Conservation (phyloP, 2,888 invertebrate genomes). For the Trichogramma dendrolimi region DNA sequence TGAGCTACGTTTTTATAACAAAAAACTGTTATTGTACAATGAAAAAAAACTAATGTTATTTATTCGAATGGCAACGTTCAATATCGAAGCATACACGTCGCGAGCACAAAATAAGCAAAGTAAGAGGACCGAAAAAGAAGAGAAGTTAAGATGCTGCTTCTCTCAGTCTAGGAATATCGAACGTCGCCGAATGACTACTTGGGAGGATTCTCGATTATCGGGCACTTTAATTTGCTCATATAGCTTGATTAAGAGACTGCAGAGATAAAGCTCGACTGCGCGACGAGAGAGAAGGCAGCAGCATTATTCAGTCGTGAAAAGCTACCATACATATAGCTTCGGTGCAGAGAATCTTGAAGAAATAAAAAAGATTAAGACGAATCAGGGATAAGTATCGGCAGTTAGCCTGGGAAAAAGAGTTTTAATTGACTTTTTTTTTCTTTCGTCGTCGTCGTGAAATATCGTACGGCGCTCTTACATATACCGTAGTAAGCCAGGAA, state of each 20-base stretch:
- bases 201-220: constrained; percentile 13
- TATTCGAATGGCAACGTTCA: too few species aligned
- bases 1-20: too few species aligned
- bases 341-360: constrained; percentile 8
- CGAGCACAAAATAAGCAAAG: too few species aligned
- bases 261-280: not conserved
- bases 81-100: too few species aligned
- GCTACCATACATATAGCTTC: not conserved
- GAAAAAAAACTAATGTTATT: too few species aligned
- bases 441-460: constrained; percentile 1
- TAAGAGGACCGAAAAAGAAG: too few species aligned
- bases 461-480: too few species aligned
- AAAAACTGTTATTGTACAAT: too few species aligned
- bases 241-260: constrained; percentile 1
- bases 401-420: constrained; percentile 8
- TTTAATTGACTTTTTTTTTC: constrained; percentile 7
- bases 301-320: constrained; percentile 10
- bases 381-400: constrained; percentile 21
- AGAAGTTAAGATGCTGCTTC: not conserved
- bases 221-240: constrained; percentile 19
- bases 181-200: not conserved
- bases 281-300: not conserved
- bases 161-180: constrained; percentile 3
- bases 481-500: too few species aligned
- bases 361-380: constrained; percentile 24